Percentiles rank a stretch among this genome's conserved stretches.
Evolutionary conservation across 2,888 invertebrate species (phyloP).

Genomic region (Hypomecis atomaria): DNA sequence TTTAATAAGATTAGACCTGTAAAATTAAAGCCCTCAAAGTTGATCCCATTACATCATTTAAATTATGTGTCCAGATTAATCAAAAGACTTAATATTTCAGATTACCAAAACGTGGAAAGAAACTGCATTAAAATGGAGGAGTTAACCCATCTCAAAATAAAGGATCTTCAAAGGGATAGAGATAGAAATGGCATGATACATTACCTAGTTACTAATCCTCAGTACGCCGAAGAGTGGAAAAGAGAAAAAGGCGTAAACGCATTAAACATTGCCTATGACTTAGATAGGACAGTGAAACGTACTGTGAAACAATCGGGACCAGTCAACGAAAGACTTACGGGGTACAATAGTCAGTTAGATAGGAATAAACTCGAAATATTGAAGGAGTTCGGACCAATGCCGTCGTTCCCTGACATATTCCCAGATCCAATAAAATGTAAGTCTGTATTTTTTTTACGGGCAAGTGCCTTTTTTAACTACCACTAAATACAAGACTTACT

Average conservation of each 20-base stretch:
- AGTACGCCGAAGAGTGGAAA: conserved; percentile 60
- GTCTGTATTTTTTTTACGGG: too few relatives aligned
- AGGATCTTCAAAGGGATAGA: conserved; percentile 60
- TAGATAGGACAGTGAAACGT: conserved; percentile 63
- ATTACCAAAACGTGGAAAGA: conserved; percentile 60
- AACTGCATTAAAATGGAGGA: conserved; percentile 65
- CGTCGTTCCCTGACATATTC: conserved; percentile 49
- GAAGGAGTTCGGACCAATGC: conserved; percentile 59
- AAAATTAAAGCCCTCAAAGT: too few relatives aligned
- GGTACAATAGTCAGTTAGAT: conserved; percentile 2
- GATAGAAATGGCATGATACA: conserved; percentile 66
- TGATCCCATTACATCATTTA: not conserved
- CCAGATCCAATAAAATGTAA: conserved; percentile 45
- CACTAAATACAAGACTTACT: too few relatives aligned
- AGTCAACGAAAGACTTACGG: conserved; percentile 10
- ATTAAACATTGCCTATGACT: conserved; percentile 60
- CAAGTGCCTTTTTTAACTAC: too few relatives aligned
- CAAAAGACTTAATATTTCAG: conserved; percentile 48
- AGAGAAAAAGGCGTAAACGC: conserved; percentile 59
- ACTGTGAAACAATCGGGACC: conserved; percentile 46
- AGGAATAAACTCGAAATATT: conserved; percentile 44
- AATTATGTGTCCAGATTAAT: not conserved
- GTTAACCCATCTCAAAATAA: conserved; percentile 67
- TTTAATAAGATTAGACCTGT: too few relatives aligned
- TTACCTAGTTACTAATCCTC: conserved; percentile 65